phyloP scores from a whole-genome alignment of 2,888 invertebrate species.

The Alloscopus bannaensis region DNA sequence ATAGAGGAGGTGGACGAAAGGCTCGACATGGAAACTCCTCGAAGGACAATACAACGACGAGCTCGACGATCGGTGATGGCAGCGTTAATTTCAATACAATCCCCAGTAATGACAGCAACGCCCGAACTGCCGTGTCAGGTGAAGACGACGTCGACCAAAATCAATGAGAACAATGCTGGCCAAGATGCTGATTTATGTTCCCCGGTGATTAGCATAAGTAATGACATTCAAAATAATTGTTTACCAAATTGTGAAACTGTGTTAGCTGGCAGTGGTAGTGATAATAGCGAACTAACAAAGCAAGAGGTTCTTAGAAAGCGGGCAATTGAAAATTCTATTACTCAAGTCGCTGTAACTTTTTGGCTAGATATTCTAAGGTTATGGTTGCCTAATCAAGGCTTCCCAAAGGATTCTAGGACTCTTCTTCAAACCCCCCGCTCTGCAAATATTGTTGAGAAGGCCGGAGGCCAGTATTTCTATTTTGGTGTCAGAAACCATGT shows the following conservation, averaged over 20 bases:
- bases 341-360: not conserved
- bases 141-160: not conserved
- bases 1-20: conserved; percentile 13
- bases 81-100: not conserved
- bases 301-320: not conserved
- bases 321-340: not conserved
- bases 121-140: not conserved
- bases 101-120: not conserved
- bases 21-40: conserved; percentile 15
- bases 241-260: not conserved
- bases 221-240: not conserved
- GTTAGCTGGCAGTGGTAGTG: not conserved
- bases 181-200: not conserved
- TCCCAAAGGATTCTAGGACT: not conserved
- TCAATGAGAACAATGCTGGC: not conserved
- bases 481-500: not conserved
- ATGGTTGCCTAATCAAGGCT: not conserved
- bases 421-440: not conserved
- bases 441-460: not conserved
- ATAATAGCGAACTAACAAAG: not conserved
- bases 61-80: not conserved
- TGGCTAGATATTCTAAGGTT: not conserved
- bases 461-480: not conserved
- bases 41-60: conserved; percentile 1
- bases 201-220: not conserved